Evolutionary conservation across 2,797 vertebrate species (phyloP).

Genomic region (Gorsachius magnificus): DNA sequence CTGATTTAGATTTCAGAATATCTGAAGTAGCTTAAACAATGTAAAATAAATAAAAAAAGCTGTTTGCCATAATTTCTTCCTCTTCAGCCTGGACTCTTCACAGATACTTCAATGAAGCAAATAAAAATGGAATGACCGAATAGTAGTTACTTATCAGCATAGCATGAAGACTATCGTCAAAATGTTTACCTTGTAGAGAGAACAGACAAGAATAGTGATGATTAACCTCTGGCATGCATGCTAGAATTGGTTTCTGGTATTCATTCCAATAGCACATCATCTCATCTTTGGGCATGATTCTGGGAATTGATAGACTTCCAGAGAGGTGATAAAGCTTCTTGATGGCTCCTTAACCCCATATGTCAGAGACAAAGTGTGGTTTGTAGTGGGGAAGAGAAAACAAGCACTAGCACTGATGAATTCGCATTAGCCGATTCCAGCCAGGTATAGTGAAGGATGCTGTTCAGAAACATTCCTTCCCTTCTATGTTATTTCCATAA

Average conservation of each 20-base stretch:
- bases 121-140: neutral
- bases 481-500: neutral
- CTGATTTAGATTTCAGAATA: slow-evolving; percentile 48
- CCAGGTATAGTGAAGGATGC: neutral
- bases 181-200: neutral
- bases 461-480: neutral
- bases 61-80: slow-evolving; percentile 15
- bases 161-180: neutral
- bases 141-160: neutral
- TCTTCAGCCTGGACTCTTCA: neutral
- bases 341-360: neutral
- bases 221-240: neutral
- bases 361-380: neutral
- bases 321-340: neutral
- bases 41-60: slow-evolving; percentile 32
- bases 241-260: neutral
- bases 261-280: neutral
- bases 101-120: neutral
- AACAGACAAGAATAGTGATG: neutral
- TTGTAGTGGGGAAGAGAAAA: neutral
- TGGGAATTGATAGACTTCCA: neutral
- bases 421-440: neutral
- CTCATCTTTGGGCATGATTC: neutral
- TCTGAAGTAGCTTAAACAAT: slow-evolving; percentile 26
- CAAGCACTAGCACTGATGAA: neutral